These are phyloP conservation scores for Lagodon rhomboides DNA, from an alignment of 2,797 vertebrate species.

Conservation along the genomic window DNA sequence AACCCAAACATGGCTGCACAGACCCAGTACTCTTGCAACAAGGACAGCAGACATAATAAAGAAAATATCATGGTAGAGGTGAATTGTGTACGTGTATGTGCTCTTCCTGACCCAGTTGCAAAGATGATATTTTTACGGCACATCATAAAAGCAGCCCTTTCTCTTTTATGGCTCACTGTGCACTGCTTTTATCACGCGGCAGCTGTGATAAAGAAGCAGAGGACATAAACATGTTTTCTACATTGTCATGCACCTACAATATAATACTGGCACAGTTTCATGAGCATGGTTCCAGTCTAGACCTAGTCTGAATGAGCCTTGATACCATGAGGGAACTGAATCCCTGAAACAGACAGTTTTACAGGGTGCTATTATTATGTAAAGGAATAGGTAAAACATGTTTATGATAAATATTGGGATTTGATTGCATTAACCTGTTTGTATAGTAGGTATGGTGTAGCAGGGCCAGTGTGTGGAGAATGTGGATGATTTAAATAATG, in stretches of 20 bases:
- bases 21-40: not conserved
- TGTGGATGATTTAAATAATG: not conserved
- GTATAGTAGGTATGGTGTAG: too few species aligned
- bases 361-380: not conserved
- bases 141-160: slow-evolving; percentile 37
- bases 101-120: not conserved
- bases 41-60: not conserved
- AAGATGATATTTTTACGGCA: slow-evolving; percentile 23
- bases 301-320: slow-evolving; percentile 7
- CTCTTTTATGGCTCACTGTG: slow-evolving; percentile 12
- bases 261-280: not conserved
- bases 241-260: slow-evolving; percentile 11
- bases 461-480: not conserved
- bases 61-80: not conserved
- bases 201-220: slow-evolving; percentile 35
- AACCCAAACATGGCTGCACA: not conserved
- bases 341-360: not conserved
- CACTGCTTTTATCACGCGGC: slow-evolving; percentile 21
- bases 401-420: not conserved
- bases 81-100: too few species aligned
- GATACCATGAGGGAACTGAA: not conserved
- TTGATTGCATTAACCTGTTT: not conserved
- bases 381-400: not conserved
- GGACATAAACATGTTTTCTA: slow-evolving; percentile 14
- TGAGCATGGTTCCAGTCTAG: too few species aligned